Evolutionary conservation across 2,113 vertebrate species (phyloP).

Genomic region (Phasianus colchicus): DNA sequence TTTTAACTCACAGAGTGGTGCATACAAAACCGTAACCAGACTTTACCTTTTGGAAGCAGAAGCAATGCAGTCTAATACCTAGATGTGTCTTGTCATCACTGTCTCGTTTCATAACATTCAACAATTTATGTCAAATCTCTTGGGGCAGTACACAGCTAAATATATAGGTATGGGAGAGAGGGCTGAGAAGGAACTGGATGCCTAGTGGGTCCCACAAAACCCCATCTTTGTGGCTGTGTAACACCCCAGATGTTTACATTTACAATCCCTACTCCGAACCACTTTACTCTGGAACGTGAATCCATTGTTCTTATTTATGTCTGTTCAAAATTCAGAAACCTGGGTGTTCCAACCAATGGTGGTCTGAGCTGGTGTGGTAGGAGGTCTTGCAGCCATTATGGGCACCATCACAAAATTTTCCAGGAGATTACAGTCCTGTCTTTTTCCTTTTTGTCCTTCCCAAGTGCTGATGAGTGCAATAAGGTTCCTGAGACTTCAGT

Average conservation of each 20-base stretch:
- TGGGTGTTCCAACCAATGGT: rapidly evolving
- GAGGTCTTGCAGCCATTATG: not conserved
- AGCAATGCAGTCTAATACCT: not conserved
- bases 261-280: not conserved
- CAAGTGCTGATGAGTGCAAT: not conserved
- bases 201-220: not conserved
- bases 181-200: not conserved
- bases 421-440: not conserved
- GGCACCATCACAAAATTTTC: not conserved
- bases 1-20: not conserved
- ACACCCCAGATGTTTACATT: not conserved
- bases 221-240: not conserved
- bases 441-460: not conserved
- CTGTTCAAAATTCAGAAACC: not conserved
- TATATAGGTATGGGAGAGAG: not conserved
- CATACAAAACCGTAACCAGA: not conserved
- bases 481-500: rapidly evolving
- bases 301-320: not conserved
- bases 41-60: not conserved
- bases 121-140: not conserved
- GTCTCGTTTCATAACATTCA: not conserved
- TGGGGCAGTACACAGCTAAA: not conserved
- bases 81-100: not conserved
- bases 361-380: rapidly evolving
- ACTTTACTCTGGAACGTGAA: not conserved